A percentile compares a stretch with the other conserved stretches of the same genome.
Evolutionary conservation across 1,140 invertebrate genomes (phyloP).

Genomic region (Habropoda laboriosa): DNA sequence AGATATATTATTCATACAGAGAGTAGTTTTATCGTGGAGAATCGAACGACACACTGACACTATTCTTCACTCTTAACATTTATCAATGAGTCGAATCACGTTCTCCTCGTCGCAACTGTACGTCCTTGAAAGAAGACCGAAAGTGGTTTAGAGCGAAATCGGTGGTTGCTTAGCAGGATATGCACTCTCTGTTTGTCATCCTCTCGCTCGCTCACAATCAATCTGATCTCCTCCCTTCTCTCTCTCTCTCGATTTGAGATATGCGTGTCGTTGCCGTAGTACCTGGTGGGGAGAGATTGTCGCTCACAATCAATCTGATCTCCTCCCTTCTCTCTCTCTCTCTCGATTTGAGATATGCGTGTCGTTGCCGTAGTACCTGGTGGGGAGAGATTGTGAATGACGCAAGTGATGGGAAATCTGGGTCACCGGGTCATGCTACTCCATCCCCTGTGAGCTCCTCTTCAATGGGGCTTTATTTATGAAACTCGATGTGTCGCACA

Average conservation of each 20-base stretch:
- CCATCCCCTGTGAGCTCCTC: slow-evolving; percentile 73
- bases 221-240: slow-evolving; percentile 36
- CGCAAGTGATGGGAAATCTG: slow-evolving; percentile 79
- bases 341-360: slow-evolving; percentile 61
- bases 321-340: slow-evolving; percentile 42
- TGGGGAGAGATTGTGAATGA: slow-evolving; percentile 80
- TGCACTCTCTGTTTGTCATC: slow-evolving; percentile 34
- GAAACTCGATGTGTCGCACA: slow-evolving; percentile 67
- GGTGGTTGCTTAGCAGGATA: slow-evolving; percentile 20
- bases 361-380: slow-evolving; percentile 58
- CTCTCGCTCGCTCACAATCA: slow-evolving; percentile 32
- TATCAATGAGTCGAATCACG: slow-evolving; percentile 15
- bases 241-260: slow-evolving; percentile 53
- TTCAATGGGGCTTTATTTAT: slow-evolving; percentile 80
- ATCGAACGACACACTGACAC: slow-evolving; percentile 1
- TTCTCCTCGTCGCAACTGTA: not conserved
- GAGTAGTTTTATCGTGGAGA: too few relatives aligned
- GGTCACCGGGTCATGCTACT: slow-evolving; percentile 79
- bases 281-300: slow-evolving; percentile 74
- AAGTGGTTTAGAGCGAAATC: slow-evolving; percentile 36
- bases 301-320: slow-evolving; percentile 33
- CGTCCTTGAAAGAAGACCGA: slow-evolving; percentile 62
- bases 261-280: slow-evolving; percentile 62
- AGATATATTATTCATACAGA: too few relatives aligned
- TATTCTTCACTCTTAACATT: not conserved